Percentiles rank a stretch among this genome's conserved stretches.
Evolutionary conservation across 2,888 invertebrate species (phyloP).

Genomic region (Lomographa bimaculata): DNA sequence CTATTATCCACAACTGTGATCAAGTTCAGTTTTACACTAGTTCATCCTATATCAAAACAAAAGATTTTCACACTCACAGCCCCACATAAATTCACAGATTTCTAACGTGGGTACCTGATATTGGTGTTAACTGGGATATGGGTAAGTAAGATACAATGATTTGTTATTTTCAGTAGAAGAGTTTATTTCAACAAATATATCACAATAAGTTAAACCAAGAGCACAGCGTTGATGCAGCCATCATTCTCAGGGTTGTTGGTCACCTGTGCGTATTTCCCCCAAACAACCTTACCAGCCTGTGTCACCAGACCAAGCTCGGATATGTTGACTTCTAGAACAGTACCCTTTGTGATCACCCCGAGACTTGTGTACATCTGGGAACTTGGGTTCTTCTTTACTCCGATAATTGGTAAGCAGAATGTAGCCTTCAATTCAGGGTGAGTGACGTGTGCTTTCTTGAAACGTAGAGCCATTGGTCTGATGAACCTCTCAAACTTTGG

Average conservation of each 20-base stretch:
- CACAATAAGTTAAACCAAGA: conserved; percentile 88
- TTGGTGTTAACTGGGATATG: too few relatives aligned
- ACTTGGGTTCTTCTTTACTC: conserved; percentile 99
- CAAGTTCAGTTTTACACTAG: too few relatives aligned
- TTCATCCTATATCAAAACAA: too few relatives aligned
- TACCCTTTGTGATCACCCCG: conserved; percentile 99
- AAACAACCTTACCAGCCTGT: conserved; percentile 99
- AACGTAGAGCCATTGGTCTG: conserved; percentile 97
- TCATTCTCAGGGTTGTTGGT: conserved; percentile 99
- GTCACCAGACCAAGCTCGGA: conserved; percentile 99
- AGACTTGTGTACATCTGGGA: conserved; percentile 98
- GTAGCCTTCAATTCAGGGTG: conserved; percentile 99
- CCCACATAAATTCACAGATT: too few relatives aligned
- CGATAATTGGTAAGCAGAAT: conserved; percentile 98
- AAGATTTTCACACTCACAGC: too few relatives aligned
- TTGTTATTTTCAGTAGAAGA: conserved; percentile 1
- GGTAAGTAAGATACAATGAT: conserved; percentile 20
- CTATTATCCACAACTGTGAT: too few relatives aligned
- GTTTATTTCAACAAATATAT: conserved; percentile 11
- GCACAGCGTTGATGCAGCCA: conserved; percentile 99
- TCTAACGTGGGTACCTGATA: too few relatives aligned
- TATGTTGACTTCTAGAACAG: conserved; percentile 98
- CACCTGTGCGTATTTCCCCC: conserved; percentile 99
- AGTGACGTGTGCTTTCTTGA: conserved; percentile 99
- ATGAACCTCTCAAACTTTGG: conserved; percentile 99